Percentiles rank a stretch among this genome's conserved stretches.
phyloP scores from a whole-genome alignment of 2,888 invertebrate species.

The Cyaniris semiargus region DNA sequence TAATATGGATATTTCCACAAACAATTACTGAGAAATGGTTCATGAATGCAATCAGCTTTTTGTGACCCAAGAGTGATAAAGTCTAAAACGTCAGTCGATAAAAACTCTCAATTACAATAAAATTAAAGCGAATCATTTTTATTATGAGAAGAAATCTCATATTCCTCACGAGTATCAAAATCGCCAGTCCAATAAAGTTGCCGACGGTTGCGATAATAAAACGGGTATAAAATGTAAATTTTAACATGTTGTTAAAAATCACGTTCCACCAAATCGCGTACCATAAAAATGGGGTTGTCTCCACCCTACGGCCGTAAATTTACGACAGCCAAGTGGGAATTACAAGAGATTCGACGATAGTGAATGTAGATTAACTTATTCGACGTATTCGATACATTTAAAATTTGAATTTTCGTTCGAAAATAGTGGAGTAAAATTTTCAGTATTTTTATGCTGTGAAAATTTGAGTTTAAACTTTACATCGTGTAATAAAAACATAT shows the following conservation, averaged over 20 bases:
- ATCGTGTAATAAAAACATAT: background rate
- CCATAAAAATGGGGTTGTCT: conserved; percentile 65
- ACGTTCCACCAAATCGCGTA: conserved; percentile 61
- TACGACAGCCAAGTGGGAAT: conserved; percentile 73
- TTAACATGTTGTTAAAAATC: conserved; percentile 68
- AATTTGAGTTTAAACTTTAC: background rate
- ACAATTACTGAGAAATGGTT: background rate
- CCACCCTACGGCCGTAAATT: conserved; percentile 70
- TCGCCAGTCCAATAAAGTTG: conserved; percentile 43
- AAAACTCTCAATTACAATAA: conserved; percentile 16
- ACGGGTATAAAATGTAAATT: conserved; percentile 66
- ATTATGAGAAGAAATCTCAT: conserved; percentile 23
- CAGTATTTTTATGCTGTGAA: background rate
- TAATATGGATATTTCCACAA: background rate
- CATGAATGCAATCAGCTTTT: background rate
- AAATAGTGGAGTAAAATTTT: background rate
- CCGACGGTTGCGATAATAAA: conserved; percentile 51
- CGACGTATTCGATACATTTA: conserved; percentile 14
- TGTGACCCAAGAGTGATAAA: background rate
- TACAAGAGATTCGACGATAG: conserved; percentile 65
- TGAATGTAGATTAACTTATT: conserved; percentile 30
- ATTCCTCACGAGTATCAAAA: conserved; percentile 29
- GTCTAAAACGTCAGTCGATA: background rate
- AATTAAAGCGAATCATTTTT: conserved; percentile 22
- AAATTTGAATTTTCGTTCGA: background rate